These are phyloP conservation scores for Strix aluco DNA, from an alignment of 2,113 vertebrate genomes.

Conservation along the genomic window DNA sequence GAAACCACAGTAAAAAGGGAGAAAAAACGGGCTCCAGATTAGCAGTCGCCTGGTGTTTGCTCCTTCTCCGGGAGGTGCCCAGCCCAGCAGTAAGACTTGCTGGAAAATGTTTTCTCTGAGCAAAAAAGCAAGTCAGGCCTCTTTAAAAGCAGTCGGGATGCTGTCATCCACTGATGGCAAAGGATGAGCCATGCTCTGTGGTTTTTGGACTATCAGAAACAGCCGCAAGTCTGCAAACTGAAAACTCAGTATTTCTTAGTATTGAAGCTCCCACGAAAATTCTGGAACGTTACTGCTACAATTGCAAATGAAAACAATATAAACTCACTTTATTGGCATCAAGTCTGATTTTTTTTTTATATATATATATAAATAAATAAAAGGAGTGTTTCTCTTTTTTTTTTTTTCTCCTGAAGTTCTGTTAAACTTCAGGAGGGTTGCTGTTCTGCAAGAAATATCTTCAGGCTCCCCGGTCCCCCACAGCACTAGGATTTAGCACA, in stretches of 20 bases:
- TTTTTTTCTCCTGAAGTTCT: neutral
- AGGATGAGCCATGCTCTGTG: neutral
- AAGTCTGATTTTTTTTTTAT: neutral
- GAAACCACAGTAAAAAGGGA: neutral
- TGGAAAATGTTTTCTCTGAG: neutral
- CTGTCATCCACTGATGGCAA: neutral
- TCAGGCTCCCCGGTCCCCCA: neutral
- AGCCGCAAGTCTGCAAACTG: neutral
- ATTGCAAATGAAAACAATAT: neutral
- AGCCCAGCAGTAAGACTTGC: neutral
- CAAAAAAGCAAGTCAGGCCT: neutral
- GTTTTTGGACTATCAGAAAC: neutral
- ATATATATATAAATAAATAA: neutral
- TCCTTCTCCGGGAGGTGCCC: neutral
- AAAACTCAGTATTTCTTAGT: neutral
- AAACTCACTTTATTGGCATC: neutral
- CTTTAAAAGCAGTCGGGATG: neutral
- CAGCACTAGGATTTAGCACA: neutral
- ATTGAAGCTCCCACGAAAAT: neutral
- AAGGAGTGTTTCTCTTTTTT: accelerated
- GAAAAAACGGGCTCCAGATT: neutral
- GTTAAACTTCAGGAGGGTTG: neutral
- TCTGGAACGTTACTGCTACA: neutral
- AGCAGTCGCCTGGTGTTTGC: neutral
- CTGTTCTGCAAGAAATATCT: neutral